phyloP scores from a whole-genome alignment of 2,113 vertebrate genomes.

The Zosterops borbonicus region DNA sequence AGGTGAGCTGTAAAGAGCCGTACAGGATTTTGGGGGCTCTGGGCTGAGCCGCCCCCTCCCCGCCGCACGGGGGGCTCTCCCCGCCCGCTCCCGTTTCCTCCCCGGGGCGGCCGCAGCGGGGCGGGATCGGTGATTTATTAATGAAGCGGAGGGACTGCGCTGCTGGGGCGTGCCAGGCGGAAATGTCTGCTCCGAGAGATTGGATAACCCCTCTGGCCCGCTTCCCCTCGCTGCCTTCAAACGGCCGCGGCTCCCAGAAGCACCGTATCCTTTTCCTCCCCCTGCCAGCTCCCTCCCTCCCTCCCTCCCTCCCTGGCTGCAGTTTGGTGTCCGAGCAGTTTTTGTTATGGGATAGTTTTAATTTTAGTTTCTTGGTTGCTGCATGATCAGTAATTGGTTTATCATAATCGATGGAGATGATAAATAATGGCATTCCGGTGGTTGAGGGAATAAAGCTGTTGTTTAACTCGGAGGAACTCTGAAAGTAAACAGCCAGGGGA shows the following conservation, averaged over 20 bases:
- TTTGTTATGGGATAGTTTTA: background rate
- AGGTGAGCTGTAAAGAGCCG: fast-evolving
- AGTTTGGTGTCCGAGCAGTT: background rate
- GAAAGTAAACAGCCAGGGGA: background rate
- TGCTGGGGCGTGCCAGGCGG: conserved; percentile 69
- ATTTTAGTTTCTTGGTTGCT: background rate
- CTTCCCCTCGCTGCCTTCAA: conserved; percentile 46
- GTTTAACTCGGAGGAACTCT: background rate
- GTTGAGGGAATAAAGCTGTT: background rate
- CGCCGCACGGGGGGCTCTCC: fast-evolving
- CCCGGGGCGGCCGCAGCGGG: conserved; percentile 3
- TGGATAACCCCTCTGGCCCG: conserved; percentile 67
- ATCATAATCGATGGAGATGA: background rate
- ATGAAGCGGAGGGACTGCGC: conserved; percentile 62
- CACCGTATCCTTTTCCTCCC: conserved; percentile 44
- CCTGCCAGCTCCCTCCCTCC: background rate
- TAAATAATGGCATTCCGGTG: fast-evolving
- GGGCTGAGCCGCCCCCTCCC: background rate
- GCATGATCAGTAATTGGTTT: background rate
- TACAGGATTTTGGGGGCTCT: background rate
- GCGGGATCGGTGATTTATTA: conserved; percentile 78
- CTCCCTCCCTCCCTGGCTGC: background rate
- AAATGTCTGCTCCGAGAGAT: conserved; percentile 84
- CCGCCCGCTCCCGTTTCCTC: conserved; percentile 41
- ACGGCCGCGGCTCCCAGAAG: conserved; percentile 22